Percentiles rank a stretch among this genome's conserved stretches.
Conservation (phyloP, 2,797 vertebrate genomes). For the Choloepus didactylus region DNA sequence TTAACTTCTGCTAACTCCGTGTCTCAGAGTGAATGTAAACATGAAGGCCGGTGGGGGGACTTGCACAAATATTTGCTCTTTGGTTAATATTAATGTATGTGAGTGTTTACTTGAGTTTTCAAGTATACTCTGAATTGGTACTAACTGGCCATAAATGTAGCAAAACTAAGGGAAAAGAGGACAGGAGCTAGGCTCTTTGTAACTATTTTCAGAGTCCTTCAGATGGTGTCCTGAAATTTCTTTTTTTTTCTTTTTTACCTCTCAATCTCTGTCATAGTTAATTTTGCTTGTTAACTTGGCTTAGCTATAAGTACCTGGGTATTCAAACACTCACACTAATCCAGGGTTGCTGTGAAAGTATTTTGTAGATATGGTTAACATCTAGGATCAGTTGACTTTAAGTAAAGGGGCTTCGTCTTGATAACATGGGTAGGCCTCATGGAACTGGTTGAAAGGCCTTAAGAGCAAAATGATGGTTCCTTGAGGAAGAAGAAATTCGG, state of each 20-base stretch:
- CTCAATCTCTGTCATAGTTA: not conserved
- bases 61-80: slow-evolving; percentile 79
- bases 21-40: slow-evolving; percentile 65
- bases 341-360: no score
- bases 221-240: fast-evolving
- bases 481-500: no score
- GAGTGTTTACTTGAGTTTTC: slow-evolving; percentile 39
- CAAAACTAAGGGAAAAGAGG: not conserved
- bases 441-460: no score
- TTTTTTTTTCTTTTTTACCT: not conserved
- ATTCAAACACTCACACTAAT: no score
- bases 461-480: no score
- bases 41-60: slow-evolving; percentile 40
- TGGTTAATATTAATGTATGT: slow-evolving; percentile 82
- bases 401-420: no score
- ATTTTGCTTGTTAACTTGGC: no score
- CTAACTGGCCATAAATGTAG: not conserved
- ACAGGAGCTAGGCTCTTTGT: not conserved
- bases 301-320: no score
- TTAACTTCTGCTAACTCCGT: slow-evolving; percentile 37
- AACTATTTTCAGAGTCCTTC: not conserved
- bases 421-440: no score
- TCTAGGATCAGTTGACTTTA: no score
- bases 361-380: no score
- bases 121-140: slow-evolving; percentile 23